Base-by-base conservation (phyloP, 2,888 invertebrate genomes). In the Pyralis farinalis region DNA sequence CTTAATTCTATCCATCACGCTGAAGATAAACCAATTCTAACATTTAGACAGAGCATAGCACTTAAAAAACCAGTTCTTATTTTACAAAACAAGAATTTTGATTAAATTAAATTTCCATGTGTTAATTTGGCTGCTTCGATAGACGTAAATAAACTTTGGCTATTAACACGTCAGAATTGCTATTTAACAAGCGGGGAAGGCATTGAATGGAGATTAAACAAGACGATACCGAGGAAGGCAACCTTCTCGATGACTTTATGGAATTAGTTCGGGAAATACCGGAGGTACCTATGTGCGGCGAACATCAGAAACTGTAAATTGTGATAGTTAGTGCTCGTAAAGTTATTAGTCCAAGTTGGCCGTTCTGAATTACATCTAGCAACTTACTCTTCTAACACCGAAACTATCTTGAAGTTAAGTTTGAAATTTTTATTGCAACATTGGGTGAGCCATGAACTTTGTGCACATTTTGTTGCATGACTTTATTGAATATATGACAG, bases 161-260 rank as follows among this genome's bases (percentile, higher is more conserved):
- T 75, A 79, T 84, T 82, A 82, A 75, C 84, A 80, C 82, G 72
- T 82, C 79, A 79, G 77, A 81, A 80, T 80, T 78, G 76, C 66
- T 76, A 71, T 80, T 80, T 77, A 76, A 79, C 81, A 79, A 81
- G 77, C 71, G 75, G 71, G 78, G 68, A 70, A 69, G 65, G 70
- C 74, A 73, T 71, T 75, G 72, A 80, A 83, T 80, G 71, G 65
- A 83, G 84, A 85, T 84, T 83, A 83, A 82, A 79, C 80, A 76
- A 74, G 75, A 67, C 71, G 76, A 82, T 82, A 79, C 70, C 70
- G 67, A 73, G 66, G 69, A 71, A 74, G 68, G 66, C 56, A 62
- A 71, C 72, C 71, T 75, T 65, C 69, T 64, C 75, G 71, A 78
- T 79, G 74, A 75, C 73, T 81, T 84, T 83, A 82, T 75, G 75